Percentiles rank a stretch among this genome's conserved stretches.
phyloP scores from a whole-genome alignment of 1,140 invertebrate species.

The Cataglyphis hispanica region DNA sequence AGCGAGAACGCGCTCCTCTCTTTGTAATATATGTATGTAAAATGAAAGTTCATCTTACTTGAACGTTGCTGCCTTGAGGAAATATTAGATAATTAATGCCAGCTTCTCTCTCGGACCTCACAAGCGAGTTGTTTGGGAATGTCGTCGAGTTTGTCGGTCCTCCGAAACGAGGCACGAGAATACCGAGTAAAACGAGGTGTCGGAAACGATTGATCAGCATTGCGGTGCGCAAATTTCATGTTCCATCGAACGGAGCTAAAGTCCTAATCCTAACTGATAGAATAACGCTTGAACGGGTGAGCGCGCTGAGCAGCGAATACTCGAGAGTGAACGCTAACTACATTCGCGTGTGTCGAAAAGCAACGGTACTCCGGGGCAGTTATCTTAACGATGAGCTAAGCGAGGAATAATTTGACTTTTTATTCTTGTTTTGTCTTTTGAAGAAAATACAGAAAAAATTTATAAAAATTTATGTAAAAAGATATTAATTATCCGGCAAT shows the following conservation, averaged over 20 bases:
- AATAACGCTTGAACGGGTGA: background rate
- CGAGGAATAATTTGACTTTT: conserved; percentile 13
- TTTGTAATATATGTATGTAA: background rate
- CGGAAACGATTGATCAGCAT: conserved; percentile 38
- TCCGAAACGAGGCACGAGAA: background rate
- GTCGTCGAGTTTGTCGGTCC: background rate
- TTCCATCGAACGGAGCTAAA: conserved; percentile 11
- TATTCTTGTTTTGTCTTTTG: background rate
- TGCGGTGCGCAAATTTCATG: background rate
- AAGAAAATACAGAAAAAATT: background rate
- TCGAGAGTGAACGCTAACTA: conserved; percentile 32
- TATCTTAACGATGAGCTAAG: conserved; percentile 12
- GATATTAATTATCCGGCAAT: too few species aligned
- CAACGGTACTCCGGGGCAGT: conserved; percentile 30
- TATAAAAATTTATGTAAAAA: background rate
- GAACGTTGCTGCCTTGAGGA: conserved; percentile 85
- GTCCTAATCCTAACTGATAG: background rate
- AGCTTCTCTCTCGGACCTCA: conserved; percentile 74
- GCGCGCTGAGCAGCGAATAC: too few species aligned
- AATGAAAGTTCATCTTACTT: conserved; percentile 76
- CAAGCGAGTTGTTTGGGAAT: conserved; percentile 44
- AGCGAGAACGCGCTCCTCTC: background rate
- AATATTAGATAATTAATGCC: conserved; percentile 82
- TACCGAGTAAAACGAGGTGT: background rate
- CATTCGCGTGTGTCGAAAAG: conserved; percentile 33